Evolutionary conservation across 2,113 vertebrate genomes (phyloP), one percentile per base, ranked within the genome.

Genomic region (Tor tambroides): DNA sequence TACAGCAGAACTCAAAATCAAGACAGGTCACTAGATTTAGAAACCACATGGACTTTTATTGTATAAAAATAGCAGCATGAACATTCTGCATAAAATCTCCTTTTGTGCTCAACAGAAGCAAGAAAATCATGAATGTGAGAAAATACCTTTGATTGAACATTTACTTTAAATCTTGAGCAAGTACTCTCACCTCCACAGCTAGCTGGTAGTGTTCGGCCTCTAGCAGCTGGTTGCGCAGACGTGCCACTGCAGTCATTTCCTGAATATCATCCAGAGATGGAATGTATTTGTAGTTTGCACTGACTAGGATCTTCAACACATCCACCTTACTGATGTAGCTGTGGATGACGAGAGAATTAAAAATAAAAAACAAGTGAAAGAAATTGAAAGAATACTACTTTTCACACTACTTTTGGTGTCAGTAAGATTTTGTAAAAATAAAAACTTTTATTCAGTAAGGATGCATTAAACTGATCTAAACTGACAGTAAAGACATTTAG

Each of bases 301-400:
- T 90, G 89, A 99, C 97, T 51, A 99, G 94, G 88, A 99, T 98
- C 91, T 96, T 98, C 80, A 99, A 94, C 61, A 99, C 96, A 41
- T 98, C 98, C 4, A 99, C 97, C 92, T 99, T 99, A 94, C 98
- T 98, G 94, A 98, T 97, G 89, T 99, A 99, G 91, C 98, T 99
- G 89, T 10, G 80, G 12, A 90, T 14, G 1, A 74, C 12, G 56
- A 2, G 67, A 17, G 5, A 71, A 35, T 6, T 21, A 71, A 10
- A 1, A 69, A 8, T 72, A 41, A n/a, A 41, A 72, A 35, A n/a
- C 21, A 72, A 41, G 9, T 59, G 21, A 67, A 65, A 49, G n/a
- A n/a, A n/a, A n/a, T n/a, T n/a, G n/a, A n/a, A n/a, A n/a, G n/a
- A n/a, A n/a, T n/a, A n/a, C n/a, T n/a, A n/a, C n/a, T n/a, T n/a